These are phyloP conservation scores for Bursaphelenchus okinawaensis DNA, from an alignment of 2,888 invertebrate species.

Conservation along the genomic window DNA sequence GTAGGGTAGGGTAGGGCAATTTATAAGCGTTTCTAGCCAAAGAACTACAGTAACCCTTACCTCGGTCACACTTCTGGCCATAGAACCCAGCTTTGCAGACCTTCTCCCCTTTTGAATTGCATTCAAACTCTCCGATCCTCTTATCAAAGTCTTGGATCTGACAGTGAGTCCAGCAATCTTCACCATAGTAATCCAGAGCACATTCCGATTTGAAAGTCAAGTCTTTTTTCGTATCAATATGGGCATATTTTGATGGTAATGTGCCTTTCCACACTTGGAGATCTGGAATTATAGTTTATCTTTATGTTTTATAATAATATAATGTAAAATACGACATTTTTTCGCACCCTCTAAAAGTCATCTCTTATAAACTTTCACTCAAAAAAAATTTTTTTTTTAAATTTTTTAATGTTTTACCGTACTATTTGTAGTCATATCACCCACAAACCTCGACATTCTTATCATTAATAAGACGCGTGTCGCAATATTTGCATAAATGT, in stretches of 20 bases:
- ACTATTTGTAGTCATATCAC: too few relatives aligned
- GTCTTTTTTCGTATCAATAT: background rate
- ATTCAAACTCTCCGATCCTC: background rate
- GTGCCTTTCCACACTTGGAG: background rate
- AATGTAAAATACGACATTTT: too few relatives aligned
- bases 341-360: too few relatives aligned
- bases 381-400: too few relatives aligned
- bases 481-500: too few relatives aligned
- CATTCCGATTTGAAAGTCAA: background rate
- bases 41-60: background rate
- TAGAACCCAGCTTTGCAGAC: background rate
- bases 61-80: background rate
- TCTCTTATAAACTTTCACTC: too few relatives aligned
- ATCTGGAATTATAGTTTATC: too few relatives aligned
- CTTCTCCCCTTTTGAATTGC: background rate
- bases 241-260: background rate
- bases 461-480: too few relatives aligned
- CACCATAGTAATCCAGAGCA: background rate
- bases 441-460: too few relatives aligned
- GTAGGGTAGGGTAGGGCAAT: too few relatives aligned
- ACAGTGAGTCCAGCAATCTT: background rate
- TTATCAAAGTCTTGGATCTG: background rate
- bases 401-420: too few relatives aligned
- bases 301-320: too few relatives aligned
- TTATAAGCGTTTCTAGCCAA: background rate